Evolutionary conservation across 2,888 invertebrate genomes (phyloP).

Genomic region (Drosophila multiciliata): DNA sequence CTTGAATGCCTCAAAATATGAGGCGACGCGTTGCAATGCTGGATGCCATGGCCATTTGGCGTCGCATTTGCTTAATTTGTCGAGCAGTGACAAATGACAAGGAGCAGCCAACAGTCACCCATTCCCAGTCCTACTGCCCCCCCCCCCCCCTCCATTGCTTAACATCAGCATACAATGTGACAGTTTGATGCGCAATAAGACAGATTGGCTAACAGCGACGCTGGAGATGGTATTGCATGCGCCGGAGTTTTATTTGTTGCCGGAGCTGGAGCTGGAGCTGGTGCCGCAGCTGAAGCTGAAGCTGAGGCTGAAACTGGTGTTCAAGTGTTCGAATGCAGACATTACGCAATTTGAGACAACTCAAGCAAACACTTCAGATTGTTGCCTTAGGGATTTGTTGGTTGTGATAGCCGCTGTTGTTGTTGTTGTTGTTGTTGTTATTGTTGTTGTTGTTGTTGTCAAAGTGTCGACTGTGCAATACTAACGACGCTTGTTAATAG

Average conservation of each 20-base stretch:
- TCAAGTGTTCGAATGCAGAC: slow-evolving; percentile 49
- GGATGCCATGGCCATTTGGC: slow-evolving; percentile 55
- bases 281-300: slow-evolving; percentile 1
- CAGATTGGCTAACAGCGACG: slow-evolving; percentile 63
- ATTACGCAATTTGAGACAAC: slow-evolving; percentile 76
- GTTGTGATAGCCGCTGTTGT: slow-evolving; percentile 10
- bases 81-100: slow-evolving; percentile 73
- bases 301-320: slow-evolving; percentile 15
- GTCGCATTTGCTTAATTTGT: slow-evolving; percentile 73
- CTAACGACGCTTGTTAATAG: slow-evolving; percentile 43
- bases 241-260: background rate
- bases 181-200: slow-evolving; percentile 76
- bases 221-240: slow-evolving; percentile 20
- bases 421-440: slow-evolving; percentile 3
- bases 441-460: slow-evolving; percentile 9
- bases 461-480: slow-evolving; percentile 37
- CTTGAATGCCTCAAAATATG: slow-evolving; percentile 71
- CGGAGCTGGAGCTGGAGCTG: slow-evolving; percentile 15
- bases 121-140: background rate
- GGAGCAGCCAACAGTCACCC: slow-evolving; percentile 43
- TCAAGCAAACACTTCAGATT: slow-evolving; percentile 72
- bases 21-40: slow-evolving; percentile 25
- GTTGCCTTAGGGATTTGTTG: slow-evolving; percentile 33
- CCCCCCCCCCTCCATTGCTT: no score
- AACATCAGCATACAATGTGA: slow-evolving; percentile 48